Percentiles rank a stretch among this genome's conserved stretches.
Evolutionary conservation across 2,888 invertebrate species (phyloP).

Genomic region (Drosophila multiciliata): DNA sequence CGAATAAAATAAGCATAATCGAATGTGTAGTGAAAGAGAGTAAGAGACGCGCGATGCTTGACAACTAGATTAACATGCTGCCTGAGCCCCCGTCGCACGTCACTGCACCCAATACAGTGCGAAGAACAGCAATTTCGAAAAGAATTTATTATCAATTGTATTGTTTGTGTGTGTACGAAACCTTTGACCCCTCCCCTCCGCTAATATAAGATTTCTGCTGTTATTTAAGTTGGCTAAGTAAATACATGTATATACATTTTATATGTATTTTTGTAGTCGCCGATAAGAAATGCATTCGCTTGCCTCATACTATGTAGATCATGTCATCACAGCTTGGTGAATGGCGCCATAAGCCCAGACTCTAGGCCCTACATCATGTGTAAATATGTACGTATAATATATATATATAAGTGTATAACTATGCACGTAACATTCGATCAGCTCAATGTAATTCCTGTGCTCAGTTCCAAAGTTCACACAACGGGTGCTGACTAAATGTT

Average conservation of each 20-base stretch:
- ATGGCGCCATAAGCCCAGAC: constrained; percentile 8
- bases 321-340: constrained; percentile 29
- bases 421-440: constrained; percentile 38
- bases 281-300: constrained; percentile 42
- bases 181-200: constrained; percentile 45
- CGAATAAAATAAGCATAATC: neutral
- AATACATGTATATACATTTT: neutral
- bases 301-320: constrained; percentile 21
- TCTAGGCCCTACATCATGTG: neutral
- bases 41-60: constrained; percentile 50
- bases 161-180: constrained; percentile 40
- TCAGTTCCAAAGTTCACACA: constrained; percentile 45
- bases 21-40: constrained; percentile 4
- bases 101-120: neutral
- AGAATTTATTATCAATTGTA: constrained; percentile 54
- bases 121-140: constrained; percentile 11
- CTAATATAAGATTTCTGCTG: neutral
- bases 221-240: neutral
- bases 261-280: neutral
- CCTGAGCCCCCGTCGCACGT: neutral
- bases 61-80: constrained; percentile 69
- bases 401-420: neutral
- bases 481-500: constrained; percentile 34
- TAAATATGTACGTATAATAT: neutral
- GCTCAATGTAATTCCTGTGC: constrained; percentile 36